phyloP scores from a whole-genome alignment of 2,888 invertebrate species.

The Eristalis intricaria region DNA sequence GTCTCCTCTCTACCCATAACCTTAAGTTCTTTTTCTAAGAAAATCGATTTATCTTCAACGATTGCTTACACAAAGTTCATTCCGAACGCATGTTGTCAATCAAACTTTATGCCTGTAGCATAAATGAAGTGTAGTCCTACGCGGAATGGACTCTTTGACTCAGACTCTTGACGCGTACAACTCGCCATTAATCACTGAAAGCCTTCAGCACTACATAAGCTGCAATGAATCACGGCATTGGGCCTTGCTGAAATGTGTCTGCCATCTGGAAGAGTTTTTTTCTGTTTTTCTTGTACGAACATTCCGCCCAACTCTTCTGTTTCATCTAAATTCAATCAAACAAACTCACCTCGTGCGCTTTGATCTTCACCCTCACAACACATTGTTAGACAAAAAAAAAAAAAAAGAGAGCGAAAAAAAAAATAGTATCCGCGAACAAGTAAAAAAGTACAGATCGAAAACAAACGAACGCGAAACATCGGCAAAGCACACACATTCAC shows the following conservation, averaged over 20 bases:
- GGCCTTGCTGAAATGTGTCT: not conserved
- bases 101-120: not conserved
- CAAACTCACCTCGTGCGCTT: conserved; percentile 7
- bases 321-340: conserved; percentile 20
- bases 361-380: conserved; percentile 41
- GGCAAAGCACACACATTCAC: conserved; percentile 15
- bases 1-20: too few relatives aligned
- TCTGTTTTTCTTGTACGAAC: not conserved
- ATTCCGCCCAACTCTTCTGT: conserved; percentile 7
- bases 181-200: not conserved
- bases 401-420: not conserved
- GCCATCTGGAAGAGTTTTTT: not conserved
- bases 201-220: not conserved
- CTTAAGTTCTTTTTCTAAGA: too few relatives aligned
- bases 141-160: not conserved
- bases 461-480: conserved; percentile 4
- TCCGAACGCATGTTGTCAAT: not conserved
- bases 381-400: conserved; percentile 5
- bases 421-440: not conserved
- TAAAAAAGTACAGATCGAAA: not conserved
- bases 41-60: not conserved
- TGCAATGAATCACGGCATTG: not conserved
- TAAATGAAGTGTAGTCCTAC: not conserved
- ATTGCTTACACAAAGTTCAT: not conserved
- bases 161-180: not conserved